Evolutionary conservation across 2,888 invertebrate genomes (phyloP), one percentile per base, ranked within the genome.

Genomic region (Patella ulyssiponensis): DNA sequence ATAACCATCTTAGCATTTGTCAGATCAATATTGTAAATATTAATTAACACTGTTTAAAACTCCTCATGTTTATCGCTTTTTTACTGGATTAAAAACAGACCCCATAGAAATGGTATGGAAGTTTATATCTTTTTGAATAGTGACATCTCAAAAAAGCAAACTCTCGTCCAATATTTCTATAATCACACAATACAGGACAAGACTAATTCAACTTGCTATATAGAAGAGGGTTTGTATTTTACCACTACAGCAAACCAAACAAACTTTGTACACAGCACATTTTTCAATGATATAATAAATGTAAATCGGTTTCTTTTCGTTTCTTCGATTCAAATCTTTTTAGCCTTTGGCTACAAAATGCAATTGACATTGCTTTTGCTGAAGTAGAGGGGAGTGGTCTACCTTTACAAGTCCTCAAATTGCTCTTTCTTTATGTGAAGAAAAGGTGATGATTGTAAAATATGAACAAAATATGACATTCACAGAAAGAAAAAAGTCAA

Each of bases 301-400:
- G 20, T 64, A 64, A 64, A 64, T 64, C 64, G 20, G 20, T 15
- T 64, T 64, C 64, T 64, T 64, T 64, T 64, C 64, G 20, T 64
- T 64, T 64, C 23, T 64, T 64, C 23, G 3, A 23, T 64, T 20
- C 20, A 64, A 64, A 64, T 64, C 11, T 23, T 64, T 64, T 20
- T 64, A 12, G 64, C 64, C 64, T 23, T 11, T 9, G 23, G 64
- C 64, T 11, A 64, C 4, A 15, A 23, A 64, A 20, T 23, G 64
- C 64, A 64, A 64, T 64, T 64, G 64, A 64, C 64, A 23, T 64
- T 64, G 64, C 64, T 64, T 64, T 64, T 23, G 64, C 64, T 64
- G 64, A 64, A 64, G 64, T 64, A 64, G 64, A 20, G 64, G 64
- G 64, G 64, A 64, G 64, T 64, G 64, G 64, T 64, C 23, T 23